Base-by-base conservation (phyloP, 2,797 vertebrate genomes). In the Pseudomugil tenellus region DNA sequence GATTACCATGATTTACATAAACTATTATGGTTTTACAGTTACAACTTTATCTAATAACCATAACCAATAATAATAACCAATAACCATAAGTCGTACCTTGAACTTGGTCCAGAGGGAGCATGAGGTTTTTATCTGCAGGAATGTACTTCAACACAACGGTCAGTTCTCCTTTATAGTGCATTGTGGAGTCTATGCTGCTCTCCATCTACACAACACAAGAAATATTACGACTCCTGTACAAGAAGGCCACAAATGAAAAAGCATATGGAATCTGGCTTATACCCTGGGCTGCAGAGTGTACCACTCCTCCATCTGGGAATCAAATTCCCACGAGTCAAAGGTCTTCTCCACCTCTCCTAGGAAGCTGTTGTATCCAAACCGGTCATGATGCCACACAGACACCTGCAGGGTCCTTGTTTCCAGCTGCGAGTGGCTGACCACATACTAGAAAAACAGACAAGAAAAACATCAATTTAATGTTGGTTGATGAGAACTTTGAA, bases 321-420 rank as follows among this genome's bases (percentile, higher is more conserved):
- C 96, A 26, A 99, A 97, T 92, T 98, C 96, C 96, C 96, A 97
- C 63, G 96, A 95, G 78, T 99, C 98, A 2, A 99, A 96, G 62
- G 95, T 95, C 89, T 98, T 92, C 92, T 98, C 96, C 84, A 97
- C 96, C 91, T 99, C 96, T 46, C 98, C 98, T 28, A 99, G 93
- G 91, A 99, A 99, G 85, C 93, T 97, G 91, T 99, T 99, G 69
- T 75, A 95, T 74, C 97, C 96, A 73, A 99, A 99, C 4, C 96
- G 95, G 92, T 98, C 98, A 62, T 98, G 95, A 86, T 99, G 98
- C 98, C 98, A 99, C 71, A 99, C 95, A 1, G 97, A 97, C 58
- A 98, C 92, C 90, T 99, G 96, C 25, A 99, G 92, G 10, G 95
- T 98, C 41, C 97, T 94, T 0, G 96, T 98, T 91, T 97, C 97